Base-by-base conservation (phyloP, 2,113 vertebrate species). In the Scortum barcoo region DNA sequence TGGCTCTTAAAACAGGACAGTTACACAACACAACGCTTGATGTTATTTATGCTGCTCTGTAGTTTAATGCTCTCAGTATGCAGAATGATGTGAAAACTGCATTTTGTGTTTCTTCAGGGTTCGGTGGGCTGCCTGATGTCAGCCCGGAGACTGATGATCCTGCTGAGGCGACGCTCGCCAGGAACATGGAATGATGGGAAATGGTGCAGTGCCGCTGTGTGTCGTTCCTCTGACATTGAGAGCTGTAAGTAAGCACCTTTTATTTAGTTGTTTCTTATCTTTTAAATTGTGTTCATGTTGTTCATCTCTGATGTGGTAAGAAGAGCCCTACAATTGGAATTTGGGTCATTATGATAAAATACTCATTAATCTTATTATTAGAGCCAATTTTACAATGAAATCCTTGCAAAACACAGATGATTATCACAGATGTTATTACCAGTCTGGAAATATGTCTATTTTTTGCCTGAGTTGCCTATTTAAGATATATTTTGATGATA, bases 151-250 rank as follows among this genome's bases (percentile, higher is more conserved):
- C 63, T 44, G 61, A 81, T 83, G 80, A 73, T 78, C 46, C 66
- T 77, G 54, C 82, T 58, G 61, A 74, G 53, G 68, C 51, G 69
- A 68, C 16, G n/a, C 54, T 66, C 44, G 80, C 72, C 86, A 84
- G 80, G 14, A 84, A 22, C 62, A 40, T 26, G 85, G 86, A 26
- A 75, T 78, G 33, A 82, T 88, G 80, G 84, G 89, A 86, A 87
- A 89, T 89, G 86, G 40, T 88, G 90, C 88, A 85, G 67, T 80
- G 83, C 68, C 13, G 60, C 80, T 63, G 54, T 68, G 44, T 75
- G 67, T 28, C 1, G 4, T 12, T 53, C 8, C n/a, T 7, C 51
- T 84, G 77, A 78, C 75, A 75, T 54, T 75, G 75, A 74, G 50
- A 17, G 22, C 70, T 30, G 58, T 26, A 72, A 68, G 81, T 81